Percentiles rank a stretch among this genome's conserved stretches.
Evolutionary conservation across 2,113 vertebrate species (phyloP).

Genomic region (Psilopsiagon aurifrons): DNA sequence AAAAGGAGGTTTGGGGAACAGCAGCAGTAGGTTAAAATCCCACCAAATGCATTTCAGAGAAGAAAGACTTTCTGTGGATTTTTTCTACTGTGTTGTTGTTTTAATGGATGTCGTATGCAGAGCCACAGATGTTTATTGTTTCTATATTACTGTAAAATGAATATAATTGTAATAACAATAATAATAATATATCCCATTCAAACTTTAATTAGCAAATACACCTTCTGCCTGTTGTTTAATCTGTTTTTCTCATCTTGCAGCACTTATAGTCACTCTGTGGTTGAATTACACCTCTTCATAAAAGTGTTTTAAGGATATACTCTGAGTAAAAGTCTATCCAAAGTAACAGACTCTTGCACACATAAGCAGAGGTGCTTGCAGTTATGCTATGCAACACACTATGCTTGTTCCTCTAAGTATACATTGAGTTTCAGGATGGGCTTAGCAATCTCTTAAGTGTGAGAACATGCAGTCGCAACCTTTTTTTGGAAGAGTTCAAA

Average conservation of each 20-base stretch:
- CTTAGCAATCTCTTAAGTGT: accelerated
- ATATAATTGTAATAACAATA: neutral
- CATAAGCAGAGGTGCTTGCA: too few relatives aligned
- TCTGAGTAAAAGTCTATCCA: neutral
- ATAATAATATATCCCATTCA: neutral
- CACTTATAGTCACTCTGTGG: neutral
- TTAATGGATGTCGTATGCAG: neutral
- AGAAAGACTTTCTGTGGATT: neutral
- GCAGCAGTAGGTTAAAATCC: neutral
- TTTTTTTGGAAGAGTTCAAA: neutral
- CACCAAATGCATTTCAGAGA: neutral
- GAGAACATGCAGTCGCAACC: neutral
- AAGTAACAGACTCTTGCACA: neutral
- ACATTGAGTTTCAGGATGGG: accelerated
- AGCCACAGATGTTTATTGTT: neutral
- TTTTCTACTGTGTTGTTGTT: neutral
- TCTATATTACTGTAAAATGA: neutral
- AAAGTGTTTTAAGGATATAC: accelerated
- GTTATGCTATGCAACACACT: neutral
- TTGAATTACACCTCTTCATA: neutral
- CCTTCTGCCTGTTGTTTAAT: neutral
- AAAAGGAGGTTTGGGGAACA: neutral
- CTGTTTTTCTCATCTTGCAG: neutral
- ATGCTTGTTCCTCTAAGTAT: neutral
- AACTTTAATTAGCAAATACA: neutral